These are phyloP conservation scores for Symphodus melops DNA, from an alignment of 2,113 vertebrate genomes.

Conservation along the genomic window DNA sequence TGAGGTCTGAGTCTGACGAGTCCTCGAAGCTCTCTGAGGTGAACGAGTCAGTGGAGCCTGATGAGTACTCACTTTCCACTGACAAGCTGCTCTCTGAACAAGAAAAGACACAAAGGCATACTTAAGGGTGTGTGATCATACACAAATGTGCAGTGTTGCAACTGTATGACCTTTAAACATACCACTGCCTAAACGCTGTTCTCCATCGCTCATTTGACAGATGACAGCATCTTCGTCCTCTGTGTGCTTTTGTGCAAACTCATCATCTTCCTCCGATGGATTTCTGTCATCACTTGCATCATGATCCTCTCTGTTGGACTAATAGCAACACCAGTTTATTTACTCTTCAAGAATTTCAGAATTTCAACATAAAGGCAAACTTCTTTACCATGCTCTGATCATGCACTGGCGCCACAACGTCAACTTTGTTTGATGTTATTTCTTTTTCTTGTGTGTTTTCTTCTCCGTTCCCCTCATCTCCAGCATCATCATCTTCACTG, in stretches of 20 bases:
- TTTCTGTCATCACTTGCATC: not conserved
- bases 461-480: slow-evolving; percentile 80
- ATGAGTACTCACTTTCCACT: slow-evolving; percentile 63
- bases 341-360: not conserved
- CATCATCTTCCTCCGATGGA: slow-evolving; percentile 29
- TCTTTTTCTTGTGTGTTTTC: slow-evolving; percentile 82
- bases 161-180: slow-evolving; percentile 17
- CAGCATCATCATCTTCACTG: slow-evolving; percentile 85
- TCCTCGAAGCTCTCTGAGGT: slow-evolving; percentile 82
- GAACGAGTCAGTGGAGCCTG: slow-evolving; percentile 78
- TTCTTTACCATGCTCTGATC: slow-evolving; percentile 78
- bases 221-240: slow-evolving; percentile 60
- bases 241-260: slow-evolving; percentile 9
- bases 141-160: not conserved
- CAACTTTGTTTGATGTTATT: slow-evolving; percentile 77
- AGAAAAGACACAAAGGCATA: not conserved
- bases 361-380: not conserved
- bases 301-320: slow-evolving; percentile 48
- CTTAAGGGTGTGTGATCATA: not conserved
- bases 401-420: slow-evolving; percentile 74
- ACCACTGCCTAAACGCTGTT: slow-evolving; percentile 84
- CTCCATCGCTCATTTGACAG: slow-evolving; percentile 77
- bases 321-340: slow-evolving; percentile 2
- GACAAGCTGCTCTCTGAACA: slow-evolving; percentile 59
- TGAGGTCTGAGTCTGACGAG: slow-evolving; percentile 45